These are phyloP conservation scores for Prorops nasuta DNA, from an alignment of 1,140 invertebrate species.

Conservation along the genomic window DNA sequence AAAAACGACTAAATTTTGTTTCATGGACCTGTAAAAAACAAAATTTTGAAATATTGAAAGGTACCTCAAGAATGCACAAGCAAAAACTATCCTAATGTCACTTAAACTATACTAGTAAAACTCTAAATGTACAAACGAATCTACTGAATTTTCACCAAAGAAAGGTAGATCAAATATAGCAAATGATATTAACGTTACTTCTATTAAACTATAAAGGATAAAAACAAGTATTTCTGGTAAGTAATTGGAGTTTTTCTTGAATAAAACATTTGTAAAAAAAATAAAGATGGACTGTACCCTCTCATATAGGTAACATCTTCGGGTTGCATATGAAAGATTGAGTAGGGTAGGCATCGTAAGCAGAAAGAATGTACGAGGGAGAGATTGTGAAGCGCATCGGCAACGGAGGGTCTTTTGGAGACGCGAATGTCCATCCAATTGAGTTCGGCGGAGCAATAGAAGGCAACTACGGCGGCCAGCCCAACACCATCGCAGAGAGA, in stretches of 20 bases:
- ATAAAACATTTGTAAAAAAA: too few relatives aligned
- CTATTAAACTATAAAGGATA: too few relatives aligned
- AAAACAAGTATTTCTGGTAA: too few relatives aligned
- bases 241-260: too few relatives aligned
- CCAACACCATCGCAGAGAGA: slow-evolving; percentile 87
- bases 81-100: too few relatives aligned
- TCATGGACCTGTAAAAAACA: slow-evolving; percentile 77
- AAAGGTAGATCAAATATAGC: too few relatives aligned
- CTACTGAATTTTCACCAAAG: too few relatives aligned
- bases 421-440: slow-evolving; percentile 72
- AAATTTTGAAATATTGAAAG: too few relatives aligned
- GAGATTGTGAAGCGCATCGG: slow-evolving; percentile 93
- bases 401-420: slow-evolving; percentile 70
- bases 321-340: slow-evolving; percentile 91
- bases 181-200: too few relatives aligned
- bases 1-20: slow-evolving; percentile 90
- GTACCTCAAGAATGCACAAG: too few relatives aligned
- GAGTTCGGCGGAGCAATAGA: slow-evolving; percentile 90
- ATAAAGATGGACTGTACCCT: slow-evolving; percentile 74
- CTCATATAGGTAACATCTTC: slow-evolving; percentile 96
- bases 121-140: too few relatives aligned
- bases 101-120: too few relatives aligned
- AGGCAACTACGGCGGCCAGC: slow-evolving; percentile 84
- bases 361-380: slow-evolving; percentile 88
- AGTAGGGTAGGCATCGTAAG: slow-evolving; percentile 76